phyloP scores from a whole-genome alignment of 2,113 vertebrate species.

The Scartelaos histophorus region DNA sequence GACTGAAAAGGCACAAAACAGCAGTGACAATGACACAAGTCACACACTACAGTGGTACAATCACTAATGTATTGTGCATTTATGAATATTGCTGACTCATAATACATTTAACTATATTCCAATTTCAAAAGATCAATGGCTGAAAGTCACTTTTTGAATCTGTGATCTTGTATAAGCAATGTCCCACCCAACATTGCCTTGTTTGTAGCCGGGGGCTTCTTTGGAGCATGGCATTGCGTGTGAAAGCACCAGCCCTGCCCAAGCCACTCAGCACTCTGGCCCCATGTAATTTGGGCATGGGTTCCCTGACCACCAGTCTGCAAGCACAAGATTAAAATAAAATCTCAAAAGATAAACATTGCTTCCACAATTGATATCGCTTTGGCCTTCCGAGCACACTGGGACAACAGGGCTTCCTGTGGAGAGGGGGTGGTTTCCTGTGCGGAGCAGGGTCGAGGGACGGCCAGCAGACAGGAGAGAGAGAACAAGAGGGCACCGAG shows the following conservation, averaged over 20 bases:
- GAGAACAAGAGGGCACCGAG: slow-evolving; percentile 58
- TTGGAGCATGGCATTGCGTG: slow-evolving; percentile 72
- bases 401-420: slow-evolving; percentile 73
- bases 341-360: slow-evolving; percentile 78
- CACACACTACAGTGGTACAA: background rate
- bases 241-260: slow-evolving; percentile 69
- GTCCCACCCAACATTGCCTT: slow-evolving; percentile 43
- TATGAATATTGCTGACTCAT: background rate
- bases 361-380: slow-evolving; percentile 74
- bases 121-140: slow-evolving; percentile 51
- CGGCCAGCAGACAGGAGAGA: slow-evolving; percentile 39
- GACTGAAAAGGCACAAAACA: slow-evolving; percentile 1
- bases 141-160: slow-evolving; percentile 65
- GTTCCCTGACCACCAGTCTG: slow-evolving; percentile 67
- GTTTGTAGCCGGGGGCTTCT: slow-evolving; percentile 49
- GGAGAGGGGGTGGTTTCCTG: slow-evolving; percentile 73
- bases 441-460: slow-evolving; percentile 48
- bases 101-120: background rate
- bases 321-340: slow-evolving; percentile 69
- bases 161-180: slow-evolving; percentile 48
- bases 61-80: background rate
- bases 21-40: background rate
- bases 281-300: slow-evolving; percentile 61
- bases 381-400: slow-evolving; percentile 67
- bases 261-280: slow-evolving; percentile 62